Percentiles rank a stretch among this genome's conserved stretches.
These are phyloP conservation scores for Gymnodraco acuticeps DNA, from an alignment of 2,797 vertebrate genomes.

Conservation along the genomic window DNA sequence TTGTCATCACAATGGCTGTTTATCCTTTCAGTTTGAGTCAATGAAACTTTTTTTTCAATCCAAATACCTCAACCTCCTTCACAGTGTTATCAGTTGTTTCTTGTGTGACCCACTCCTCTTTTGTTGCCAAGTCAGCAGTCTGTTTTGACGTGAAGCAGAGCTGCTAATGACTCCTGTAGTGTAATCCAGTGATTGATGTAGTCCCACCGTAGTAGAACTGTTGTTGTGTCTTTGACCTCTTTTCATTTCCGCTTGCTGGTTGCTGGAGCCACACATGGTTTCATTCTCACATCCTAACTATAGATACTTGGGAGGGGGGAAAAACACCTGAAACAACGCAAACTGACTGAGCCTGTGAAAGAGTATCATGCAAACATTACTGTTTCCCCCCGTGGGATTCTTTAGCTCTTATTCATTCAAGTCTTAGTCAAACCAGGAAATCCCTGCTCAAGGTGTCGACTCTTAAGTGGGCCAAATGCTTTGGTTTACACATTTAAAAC, in stretches of 20 bases:
- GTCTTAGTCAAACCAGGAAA: slow-evolving; percentile 75
- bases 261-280: slow-evolving; percentile 61
- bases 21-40: slow-evolving; percentile 49
- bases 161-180: slow-evolving; percentile 22
- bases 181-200: slow-evolving; percentile 32
- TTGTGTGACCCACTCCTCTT: slow-evolving; percentile 30
- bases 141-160: slow-evolving; percentile 9
- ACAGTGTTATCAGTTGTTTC: slow-evolving; percentile 17
- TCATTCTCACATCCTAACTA: slow-evolving; percentile 63
- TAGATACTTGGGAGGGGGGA: slow-evolving; percentile 58
- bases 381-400: slow-evolving; percentile 58
- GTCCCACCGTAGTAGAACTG: slow-evolving; percentile 22
- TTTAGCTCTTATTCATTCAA: slow-evolving; percentile 65
- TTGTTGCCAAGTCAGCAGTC: slow-evolving; percentile 36
- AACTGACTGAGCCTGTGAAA: slow-evolving; percentile 15
- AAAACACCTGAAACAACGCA: slow-evolving; percentile 55
- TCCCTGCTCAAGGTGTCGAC: slow-evolving; percentile 40
- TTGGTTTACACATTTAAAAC: slow-evolving; percentile 29
- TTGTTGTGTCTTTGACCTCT: slow-evolving; percentile 67
- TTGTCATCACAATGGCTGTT: neutral
- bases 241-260: slow-evolving; percentile 72
- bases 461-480: neutral
- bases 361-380: slow-evolving; percentile 53
- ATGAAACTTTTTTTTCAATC: slow-evolving; percentile 32
- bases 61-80: slow-evolving; percentile 38